These are phyloP conservation scores for Tichodroma muraria DNA, from an alignment of 2,113 vertebrate genomes.

Conservation along the genomic window DNA sequence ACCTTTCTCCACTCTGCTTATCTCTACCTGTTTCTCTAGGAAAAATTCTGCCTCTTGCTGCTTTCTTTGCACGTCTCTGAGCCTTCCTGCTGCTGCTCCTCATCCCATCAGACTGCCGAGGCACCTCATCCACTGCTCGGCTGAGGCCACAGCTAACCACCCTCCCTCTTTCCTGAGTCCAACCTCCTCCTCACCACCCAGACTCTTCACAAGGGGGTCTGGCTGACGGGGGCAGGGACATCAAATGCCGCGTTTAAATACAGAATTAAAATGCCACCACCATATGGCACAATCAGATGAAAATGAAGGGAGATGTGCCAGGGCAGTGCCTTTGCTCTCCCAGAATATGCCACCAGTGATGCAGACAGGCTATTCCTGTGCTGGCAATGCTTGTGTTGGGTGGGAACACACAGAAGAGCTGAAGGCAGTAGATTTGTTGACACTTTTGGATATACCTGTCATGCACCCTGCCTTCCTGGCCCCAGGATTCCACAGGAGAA, in stretches of 20 bases:
- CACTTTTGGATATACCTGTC: constrained; percentile 20
- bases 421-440: constrained; percentile 34
- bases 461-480: constrained; percentile 18
- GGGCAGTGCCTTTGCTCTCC: background rate
- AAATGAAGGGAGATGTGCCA: background rate
- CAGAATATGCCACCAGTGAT: background rate
- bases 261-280: background rate
- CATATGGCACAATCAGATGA: background rate
- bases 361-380: constrained; percentile 21
- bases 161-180: background rate
- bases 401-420: background rate
- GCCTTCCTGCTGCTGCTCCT: background rate
- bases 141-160: background rate
- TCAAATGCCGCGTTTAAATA: background rate
- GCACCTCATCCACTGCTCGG: background rate
- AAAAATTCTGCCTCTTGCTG: background rate
- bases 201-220: background rate
- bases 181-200: background rate
- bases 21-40: background rate
- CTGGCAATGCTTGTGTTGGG: background rate
- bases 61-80: background rate
- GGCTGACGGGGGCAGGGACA: background rate
- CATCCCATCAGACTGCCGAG: background rate
- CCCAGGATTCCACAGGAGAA: constrained; percentile 17
- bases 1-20: background rate